Percentiles rank a stretch among this genome's conserved stretches.
Conservation (phyloP, 2,113 vertebrate genomes). For the Lethenteron camtschaticum region DNA sequence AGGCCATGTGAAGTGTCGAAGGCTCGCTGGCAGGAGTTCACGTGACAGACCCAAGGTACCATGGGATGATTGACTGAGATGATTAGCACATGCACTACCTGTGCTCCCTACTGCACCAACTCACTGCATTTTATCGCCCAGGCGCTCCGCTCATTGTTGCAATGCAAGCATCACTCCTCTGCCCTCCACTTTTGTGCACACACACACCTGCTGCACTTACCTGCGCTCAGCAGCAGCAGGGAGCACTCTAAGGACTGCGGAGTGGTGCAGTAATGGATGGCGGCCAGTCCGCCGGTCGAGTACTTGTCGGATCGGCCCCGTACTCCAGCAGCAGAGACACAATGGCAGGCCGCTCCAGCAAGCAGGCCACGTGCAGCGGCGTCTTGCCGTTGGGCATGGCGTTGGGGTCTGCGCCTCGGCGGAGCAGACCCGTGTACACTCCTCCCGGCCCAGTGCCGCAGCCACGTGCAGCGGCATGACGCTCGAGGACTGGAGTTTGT, state of each 20-base stretch:
- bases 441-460: slow-evolving; percentile 52
- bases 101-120: too few species aligned
- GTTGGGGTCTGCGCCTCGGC: slow-evolving; percentile 55
- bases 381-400: slow-evolving; percentile 78
- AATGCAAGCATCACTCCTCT: too few species aligned
- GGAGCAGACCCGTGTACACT: slow-evolving; percentile 45
- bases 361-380: slow-evolving; percentile 62
- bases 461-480: slow-evolving; percentile 68
- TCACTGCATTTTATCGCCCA: too few species aligned
- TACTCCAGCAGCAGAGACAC: not conserved
- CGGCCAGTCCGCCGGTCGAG: not conserved
- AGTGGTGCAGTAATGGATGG: slow-evolving; percentile 1
- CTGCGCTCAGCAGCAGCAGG: not conserved
- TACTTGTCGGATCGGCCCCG: slow-evolving; percentile 1
- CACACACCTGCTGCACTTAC: not conserved
- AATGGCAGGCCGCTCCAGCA: not conserved
- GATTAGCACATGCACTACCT: too few species aligned
- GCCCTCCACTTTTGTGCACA: too few species aligned
- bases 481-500: slow-evolving; percentile 78
- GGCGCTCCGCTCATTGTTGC: too few species aligned
- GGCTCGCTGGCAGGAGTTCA: too few species aligned
- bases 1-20: too few species aligned
- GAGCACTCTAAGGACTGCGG: not conserved
- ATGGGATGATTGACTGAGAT: too few species aligned
- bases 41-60: too few species aligned